Percentiles rank a stretch among this genome's conserved stretches.
Conservation (phyloP, 2,888 invertebrate species). For the Mycalesis mineus region DNA sequence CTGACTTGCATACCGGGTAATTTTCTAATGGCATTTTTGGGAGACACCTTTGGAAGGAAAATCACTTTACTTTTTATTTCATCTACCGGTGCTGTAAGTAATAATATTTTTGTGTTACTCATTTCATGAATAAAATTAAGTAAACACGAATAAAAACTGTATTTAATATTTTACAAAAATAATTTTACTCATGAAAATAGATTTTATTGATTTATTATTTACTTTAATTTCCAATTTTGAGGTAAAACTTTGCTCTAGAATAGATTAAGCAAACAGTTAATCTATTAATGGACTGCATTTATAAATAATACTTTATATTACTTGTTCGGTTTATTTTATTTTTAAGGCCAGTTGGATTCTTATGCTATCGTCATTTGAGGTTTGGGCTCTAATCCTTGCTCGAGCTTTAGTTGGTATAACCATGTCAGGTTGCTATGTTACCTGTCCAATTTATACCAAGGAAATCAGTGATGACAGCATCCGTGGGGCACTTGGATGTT, state of each 20-base stretch:
- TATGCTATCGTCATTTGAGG: conserved; percentile 47
- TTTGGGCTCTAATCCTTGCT: conserved; percentile 55
- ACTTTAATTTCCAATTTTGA: too few relatives aligned
- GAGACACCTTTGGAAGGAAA: conserved; percentile 57
- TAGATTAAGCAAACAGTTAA: too few relatives aligned
- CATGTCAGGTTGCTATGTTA: conserved; percentile 57
- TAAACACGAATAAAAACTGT: too few relatives aligned
- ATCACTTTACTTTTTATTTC: conserved; percentile 49
- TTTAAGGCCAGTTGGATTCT: conserved; percentile 45
- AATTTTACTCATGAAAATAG: too few relatives aligned
- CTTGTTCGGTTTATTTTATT: neutral
- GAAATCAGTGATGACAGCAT: conserved; percentile 76
- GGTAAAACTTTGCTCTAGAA: too few relatives aligned
- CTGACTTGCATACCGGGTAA: conserved; percentile 46
- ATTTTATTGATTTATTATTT: too few relatives aligned
- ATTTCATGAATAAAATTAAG: too few relatives aligned
- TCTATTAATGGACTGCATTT: too few relatives aligned
- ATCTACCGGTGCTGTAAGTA: conserved; percentile 39
- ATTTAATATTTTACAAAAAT: too few relatives aligned
- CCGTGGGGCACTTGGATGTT: conserved; percentile 77
- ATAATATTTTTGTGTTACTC: neutral
- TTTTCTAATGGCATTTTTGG: conserved; percentile 46
- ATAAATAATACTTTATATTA: neutral
- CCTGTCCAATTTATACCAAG: conserved; percentile 70
- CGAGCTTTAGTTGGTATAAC: conserved; percentile 49